These are phyloP conservation scores for Enteromius unitaeniatus DNA, from an alignment of 2,797 vertebrate species.

Conservation along the genomic window DNA sequence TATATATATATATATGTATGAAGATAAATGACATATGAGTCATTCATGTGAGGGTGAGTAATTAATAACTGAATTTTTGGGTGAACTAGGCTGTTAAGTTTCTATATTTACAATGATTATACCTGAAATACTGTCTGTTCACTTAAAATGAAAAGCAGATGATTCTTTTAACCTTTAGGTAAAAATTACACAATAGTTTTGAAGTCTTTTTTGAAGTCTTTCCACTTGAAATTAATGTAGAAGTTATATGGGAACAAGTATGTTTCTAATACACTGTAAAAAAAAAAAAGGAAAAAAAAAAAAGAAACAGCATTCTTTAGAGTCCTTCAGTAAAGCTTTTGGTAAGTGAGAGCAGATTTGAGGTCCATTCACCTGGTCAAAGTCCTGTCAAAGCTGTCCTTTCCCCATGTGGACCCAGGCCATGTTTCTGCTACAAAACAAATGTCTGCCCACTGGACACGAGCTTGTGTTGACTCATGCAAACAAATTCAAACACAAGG, in stretches of 20 bases:
- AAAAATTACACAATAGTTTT: not conserved
- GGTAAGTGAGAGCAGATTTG: not conserved
- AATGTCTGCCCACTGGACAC: slow-evolving; percentile 38
- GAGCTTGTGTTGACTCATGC: slow-evolving; percentile 27
- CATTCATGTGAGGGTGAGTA: too few species aligned
- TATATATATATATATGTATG: too few species aligned
- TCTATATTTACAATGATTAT: not conserved
- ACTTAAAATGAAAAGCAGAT: not conserved
- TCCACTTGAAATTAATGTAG: not conserved
- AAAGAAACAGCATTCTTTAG: not conserved
- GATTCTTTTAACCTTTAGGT: not conserved
- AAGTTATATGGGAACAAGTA: not conserved
- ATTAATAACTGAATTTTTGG: too few species aligned
- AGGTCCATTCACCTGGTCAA: not conserved
- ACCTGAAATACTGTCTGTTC: not conserved
- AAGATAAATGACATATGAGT: too few species aligned
- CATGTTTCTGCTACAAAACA: slow-evolving; percentile 36
- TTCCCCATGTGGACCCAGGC: slow-evolving; percentile 13
- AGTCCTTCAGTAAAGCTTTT: not conserved
- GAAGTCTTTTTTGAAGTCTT: not conserved
- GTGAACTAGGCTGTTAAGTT: not conserved
- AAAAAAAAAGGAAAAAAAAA: too few species aligned
- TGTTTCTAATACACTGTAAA: not conserved
- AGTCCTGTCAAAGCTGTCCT: slow-evolving; percentile 37
- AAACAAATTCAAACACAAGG: slow-evolving; percentile 33